Percentiles rank a stretch among this genome's conserved stretches.
These are phyloP conservation scores for Decapterus maruadsi DNA, from an alignment of 2,797 vertebrate species.

Conservation along the genomic window DNA sequence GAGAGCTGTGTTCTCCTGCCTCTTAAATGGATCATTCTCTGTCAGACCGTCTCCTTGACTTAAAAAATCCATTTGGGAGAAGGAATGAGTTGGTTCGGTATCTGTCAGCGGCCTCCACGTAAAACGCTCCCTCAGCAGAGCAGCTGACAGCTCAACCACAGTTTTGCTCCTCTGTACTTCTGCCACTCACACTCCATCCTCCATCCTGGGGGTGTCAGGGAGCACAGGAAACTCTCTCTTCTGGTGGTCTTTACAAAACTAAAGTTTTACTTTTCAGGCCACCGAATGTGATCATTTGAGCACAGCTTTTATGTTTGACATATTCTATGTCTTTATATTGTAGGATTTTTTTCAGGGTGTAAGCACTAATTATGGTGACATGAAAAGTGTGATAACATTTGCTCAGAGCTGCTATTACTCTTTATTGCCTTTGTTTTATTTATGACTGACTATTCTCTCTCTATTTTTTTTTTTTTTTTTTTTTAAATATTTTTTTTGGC, in stretches of 20 bases:
- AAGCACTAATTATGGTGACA: not conserved
- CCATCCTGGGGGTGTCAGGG: not conserved
- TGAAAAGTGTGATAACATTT: not conserved
- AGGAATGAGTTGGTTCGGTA: not conserved
- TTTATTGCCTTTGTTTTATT: too few species aligned
- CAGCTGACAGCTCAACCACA: constrained; percentile 29
- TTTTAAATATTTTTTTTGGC: too few species aligned
- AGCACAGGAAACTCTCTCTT: not conserved
- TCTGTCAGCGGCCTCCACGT: constrained; percentile 30
- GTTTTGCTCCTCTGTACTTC: constrained; percentile 30
- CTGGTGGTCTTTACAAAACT: not conserved
- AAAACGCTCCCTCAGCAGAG: constrained; percentile 11
- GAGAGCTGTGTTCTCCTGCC: not conserved
- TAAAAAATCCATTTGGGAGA: constrained; percentile 20
- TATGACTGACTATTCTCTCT: too few species aligned
- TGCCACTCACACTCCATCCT: constrained; percentile 13
- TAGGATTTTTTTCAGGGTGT: not conserved
- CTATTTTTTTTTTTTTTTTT: too few species aligned
- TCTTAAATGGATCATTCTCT: constrained; percentile 22
- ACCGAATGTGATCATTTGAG: not conserved
- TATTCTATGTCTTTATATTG: not conserved
- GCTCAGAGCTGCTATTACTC: too few species aligned
- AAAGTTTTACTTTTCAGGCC: constrained; percentile 16
- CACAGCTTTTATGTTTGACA: not conserved
- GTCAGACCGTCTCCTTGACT: constrained; percentile 10